Evolutionary conservation across 2,113 vertebrate species (phyloP).

Genomic region (Leptosomus discolor): DNA sequence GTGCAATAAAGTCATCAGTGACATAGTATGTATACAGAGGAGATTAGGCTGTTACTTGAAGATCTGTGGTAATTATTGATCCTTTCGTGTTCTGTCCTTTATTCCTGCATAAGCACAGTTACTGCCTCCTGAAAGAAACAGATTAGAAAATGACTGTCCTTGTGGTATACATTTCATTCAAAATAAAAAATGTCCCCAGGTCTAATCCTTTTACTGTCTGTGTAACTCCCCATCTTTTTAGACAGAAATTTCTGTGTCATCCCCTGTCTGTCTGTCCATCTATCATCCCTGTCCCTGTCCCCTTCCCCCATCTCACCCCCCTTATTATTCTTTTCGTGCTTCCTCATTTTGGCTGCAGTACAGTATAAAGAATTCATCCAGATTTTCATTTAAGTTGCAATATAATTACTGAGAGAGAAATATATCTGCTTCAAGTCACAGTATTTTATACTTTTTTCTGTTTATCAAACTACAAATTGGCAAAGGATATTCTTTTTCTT

Average conservation of each 20-base stretch:
- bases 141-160: background rate
- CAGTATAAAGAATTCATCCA: background rate
- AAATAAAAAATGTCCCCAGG: background rate
- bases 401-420: background rate
- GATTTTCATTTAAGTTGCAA: background rate
- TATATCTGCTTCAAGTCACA: background rate
- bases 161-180: background rate
- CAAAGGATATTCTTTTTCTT: background rate
- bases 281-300: too few species aligned
- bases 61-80: background rate
- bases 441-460: background rate
- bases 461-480: background rate
- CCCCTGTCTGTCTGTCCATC: accelerated
- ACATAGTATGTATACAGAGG: background rate
- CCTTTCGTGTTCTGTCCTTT: background rate
- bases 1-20: background rate
- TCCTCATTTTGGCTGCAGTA: background rate
- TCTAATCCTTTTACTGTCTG: background rate
- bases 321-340: background rate
- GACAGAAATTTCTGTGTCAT: background rate
- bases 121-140: background rate
- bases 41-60: background rate
- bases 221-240: background rate
- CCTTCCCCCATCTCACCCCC: too few species aligned
- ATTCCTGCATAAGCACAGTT: background rate